Percentiles rank a stretch among this genome's conserved stretches.
Evolutionary conservation across 2,113 vertebrate species (phyloP).

Genomic region (Hyperopisus bebe): DNA sequence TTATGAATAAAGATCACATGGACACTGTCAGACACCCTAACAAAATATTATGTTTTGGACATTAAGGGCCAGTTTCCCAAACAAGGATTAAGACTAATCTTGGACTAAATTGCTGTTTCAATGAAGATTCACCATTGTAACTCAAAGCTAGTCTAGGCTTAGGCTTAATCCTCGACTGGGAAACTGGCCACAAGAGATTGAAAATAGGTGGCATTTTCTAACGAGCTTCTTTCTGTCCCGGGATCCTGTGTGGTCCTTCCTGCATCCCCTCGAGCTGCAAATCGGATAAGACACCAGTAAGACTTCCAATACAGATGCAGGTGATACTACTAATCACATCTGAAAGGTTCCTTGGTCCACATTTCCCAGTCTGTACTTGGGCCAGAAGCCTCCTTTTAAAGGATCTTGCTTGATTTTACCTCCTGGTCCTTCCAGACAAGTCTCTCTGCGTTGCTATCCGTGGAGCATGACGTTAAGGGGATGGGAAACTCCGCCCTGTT

Average conservation of each 20-base stretch:
- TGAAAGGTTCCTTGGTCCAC: not conserved
- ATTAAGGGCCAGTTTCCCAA: too few relatives aligned
- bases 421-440: slow-evolving; percentile 86
- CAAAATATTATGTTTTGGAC: not conserved
- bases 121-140: too few relatives aligned
- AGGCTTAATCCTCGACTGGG: too few relatives aligned
- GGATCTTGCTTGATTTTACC: slow-evolving; percentile 56
- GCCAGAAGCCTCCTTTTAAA: not conserved
- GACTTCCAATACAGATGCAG: not conserved
- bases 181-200: too few relatives aligned
- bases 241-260: slow-evolving; percentile 84
- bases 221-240: slow-evolving; percentile 47
- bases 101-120: too few relatives aligned
- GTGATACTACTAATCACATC: not conserved
- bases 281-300: slow-evolving; percentile 22
- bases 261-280: slow-evolving; percentile 78
- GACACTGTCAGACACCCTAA: not conserved
- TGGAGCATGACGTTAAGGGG: slow-evolving; percentile 63
- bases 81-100: too few relatives aligned
- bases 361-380: not conserved
- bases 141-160: too few relatives aligned
- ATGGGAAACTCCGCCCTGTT: slow-evolving; percentile 77
- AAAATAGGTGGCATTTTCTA: slow-evolving; percentile 26
- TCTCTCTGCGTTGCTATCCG: slow-evolving; percentile 72
- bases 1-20: not conserved